These are phyloP conservation scores for Pogonomyrmex barbatus DNA, from an alignment of 1,140 invertebrate species.

Conservation along the genomic window DNA sequence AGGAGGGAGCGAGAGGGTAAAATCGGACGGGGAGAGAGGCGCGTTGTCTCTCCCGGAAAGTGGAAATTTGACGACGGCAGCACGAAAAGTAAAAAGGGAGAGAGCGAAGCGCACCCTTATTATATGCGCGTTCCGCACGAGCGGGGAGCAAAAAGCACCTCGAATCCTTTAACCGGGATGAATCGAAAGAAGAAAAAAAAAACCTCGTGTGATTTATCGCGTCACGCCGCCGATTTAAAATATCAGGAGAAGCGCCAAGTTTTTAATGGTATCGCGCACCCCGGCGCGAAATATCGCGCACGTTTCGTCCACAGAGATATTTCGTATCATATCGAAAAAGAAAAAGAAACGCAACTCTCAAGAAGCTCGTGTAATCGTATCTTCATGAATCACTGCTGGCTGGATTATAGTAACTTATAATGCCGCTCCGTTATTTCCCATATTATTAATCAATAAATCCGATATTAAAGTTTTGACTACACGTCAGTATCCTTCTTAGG, in stretches of 20 bases:
- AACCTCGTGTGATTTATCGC: constrained; percentile 69
- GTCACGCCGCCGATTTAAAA: constrained; percentile 69
- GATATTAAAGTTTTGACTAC: constrained; percentile 54
- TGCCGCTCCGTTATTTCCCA: too few relatives aligned
- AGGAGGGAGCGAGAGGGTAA: constrained; percentile 51
- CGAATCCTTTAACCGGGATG: constrained; percentile 66
- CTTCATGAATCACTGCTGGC: constrained; percentile 1
- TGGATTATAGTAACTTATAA: constrained; percentile 24
- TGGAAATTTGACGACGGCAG: constrained; percentile 72
- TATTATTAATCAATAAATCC: constrained; percentile 49
- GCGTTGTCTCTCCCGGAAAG: constrained; percentile 69
- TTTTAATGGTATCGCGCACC: constrained; percentile 8
- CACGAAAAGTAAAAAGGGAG: constrained; percentile 25
- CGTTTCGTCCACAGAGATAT: neutral
- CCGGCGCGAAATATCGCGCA: neutral
- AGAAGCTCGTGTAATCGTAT: neutral
- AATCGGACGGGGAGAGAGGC: constrained; percentile 10
- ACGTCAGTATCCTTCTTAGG: constrained; percentile 23
- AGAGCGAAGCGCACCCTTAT: constrained; percentile 62
- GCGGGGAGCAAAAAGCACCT: constrained; percentile 45
- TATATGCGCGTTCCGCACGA: constrained; percentile 60
- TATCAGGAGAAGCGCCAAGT: neutral
- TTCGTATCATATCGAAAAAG: neutral
- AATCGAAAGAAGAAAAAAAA: constrained; percentile 38
- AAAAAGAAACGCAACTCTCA: neutral